These are phyloP conservation scores for Sebastes alutus DNA, from an alignment of 2,797 vertebrate species.

Conservation along the genomic window DNA sequence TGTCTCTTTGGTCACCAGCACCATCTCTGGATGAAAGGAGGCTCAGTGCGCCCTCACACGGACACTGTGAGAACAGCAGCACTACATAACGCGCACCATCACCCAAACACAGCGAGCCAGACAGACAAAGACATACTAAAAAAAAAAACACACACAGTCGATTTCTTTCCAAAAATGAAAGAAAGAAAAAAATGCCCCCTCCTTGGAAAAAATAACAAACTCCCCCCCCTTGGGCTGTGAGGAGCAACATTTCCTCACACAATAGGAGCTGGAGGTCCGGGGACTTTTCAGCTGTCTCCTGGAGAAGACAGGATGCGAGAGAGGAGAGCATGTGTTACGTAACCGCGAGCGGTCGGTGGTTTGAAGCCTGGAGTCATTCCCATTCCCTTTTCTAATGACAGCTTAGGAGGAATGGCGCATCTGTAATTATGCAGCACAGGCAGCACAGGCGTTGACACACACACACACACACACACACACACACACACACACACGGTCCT, in stretches of 20 bases:
- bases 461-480: no score
- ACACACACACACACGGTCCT: no score
- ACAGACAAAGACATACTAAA: conserved; percentile 41
- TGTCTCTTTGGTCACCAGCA: conserved; percentile 74
- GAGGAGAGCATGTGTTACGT: conserved; percentile 68
- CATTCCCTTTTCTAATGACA: conserved; percentile 80
- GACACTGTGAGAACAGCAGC: conserved; percentile 43
- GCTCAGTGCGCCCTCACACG: conserved; percentile 75
- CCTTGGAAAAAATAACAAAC: neutral
- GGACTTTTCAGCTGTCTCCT: conserved; percentile 51
- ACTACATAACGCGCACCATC: neutral
- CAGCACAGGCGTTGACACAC: conserved; percentile 44
- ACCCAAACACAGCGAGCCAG: conserved; percentile 3
- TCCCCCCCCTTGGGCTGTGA: neutral
- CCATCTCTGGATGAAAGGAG: conserved; percentile 49
- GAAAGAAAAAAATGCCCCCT: neutral
- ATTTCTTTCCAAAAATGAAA: neutral
- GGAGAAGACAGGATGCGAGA: conserved; percentile 57
- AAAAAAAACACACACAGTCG: neutral
- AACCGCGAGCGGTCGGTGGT: conserved; percentile 67
- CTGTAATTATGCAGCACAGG: conserved; percentile 76
- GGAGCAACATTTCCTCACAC: neutral
- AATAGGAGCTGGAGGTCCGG: conserved; percentile 17
- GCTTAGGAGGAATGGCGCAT: conserved; percentile 67
- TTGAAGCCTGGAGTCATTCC: conserved; percentile 78